Evolutionary conservation across 2,113 vertebrate genomes (phyloP).

Genomic region (Osmerus eperlanus): DNA sequence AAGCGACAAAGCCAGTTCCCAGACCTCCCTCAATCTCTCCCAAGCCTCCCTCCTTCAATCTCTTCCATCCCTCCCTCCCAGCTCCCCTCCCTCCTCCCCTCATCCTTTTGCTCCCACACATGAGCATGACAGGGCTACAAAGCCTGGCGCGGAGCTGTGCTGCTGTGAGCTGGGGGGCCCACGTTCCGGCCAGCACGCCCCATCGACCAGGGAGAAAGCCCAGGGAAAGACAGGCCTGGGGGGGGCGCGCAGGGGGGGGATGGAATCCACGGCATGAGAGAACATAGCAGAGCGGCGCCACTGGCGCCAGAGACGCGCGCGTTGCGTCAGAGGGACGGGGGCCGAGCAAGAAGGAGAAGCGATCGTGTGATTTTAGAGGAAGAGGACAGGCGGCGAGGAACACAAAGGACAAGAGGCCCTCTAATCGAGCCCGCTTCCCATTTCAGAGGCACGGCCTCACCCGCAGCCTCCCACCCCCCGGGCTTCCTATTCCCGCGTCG

Average conservation of each 20-base stretch:
- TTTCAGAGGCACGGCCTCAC: too few relatives aligned
- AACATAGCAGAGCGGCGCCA: not conserved
- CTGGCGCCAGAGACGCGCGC: too few relatives aligned
- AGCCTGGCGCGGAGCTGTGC: conserved; percentile 20
- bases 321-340: too few relatives aligned
- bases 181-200: conserved; percentile 7
- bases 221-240: conserved; percentile 4
- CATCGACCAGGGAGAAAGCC: not conserved
- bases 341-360: not conserved
- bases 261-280: not conserved
- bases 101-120: conserved; percentile 15
- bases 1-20: not conserved
- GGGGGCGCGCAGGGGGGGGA: too few relatives aligned
- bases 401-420: not conserved
- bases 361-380: too few relatives aligned
- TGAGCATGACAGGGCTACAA: conserved; percentile 37
- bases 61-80: not conserved
- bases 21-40: too few relatives aligned
- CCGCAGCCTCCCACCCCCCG: too few relatives aligned
- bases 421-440: too few relatives aligned
- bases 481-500: too few relatives aligned
- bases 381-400: not conserved
- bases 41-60: not conserved
- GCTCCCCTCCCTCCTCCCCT: not conserved
- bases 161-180: conserved; percentile 20